These are phyloP conservation scores for Uloborus diversus DNA, from an alignment of 1,140 invertebrate genomes.

Conservation along the genomic window DNA sequence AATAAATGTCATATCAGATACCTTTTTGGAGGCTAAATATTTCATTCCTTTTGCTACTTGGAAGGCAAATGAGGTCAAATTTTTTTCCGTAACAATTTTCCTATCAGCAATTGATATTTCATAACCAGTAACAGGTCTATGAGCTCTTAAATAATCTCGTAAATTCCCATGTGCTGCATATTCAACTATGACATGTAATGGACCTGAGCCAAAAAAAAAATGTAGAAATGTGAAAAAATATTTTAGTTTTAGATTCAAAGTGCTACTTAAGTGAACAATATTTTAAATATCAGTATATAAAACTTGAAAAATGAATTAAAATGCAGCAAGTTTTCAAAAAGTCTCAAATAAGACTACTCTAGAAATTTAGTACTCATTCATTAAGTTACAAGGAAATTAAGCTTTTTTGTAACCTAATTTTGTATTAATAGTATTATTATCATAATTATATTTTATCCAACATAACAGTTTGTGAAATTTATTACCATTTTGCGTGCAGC, in stretches of 20 bases:
- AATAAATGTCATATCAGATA: too few relatives aligned
- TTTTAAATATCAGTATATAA: not conserved
- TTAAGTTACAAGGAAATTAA: too few relatives aligned
- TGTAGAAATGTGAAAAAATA: not conserved
- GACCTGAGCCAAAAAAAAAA: slow-evolving; percentile 67
- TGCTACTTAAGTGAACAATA: not conserved
- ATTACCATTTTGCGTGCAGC: slow-evolving; percentile 88
- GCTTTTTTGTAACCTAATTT: too few relatives aligned
- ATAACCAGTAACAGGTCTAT: slow-evolving; percentile 77
- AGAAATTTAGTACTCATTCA: not conserved
- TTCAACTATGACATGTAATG: slow-evolving; percentile 96
- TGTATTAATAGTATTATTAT: too few relatives aligned
- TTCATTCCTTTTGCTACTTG: slow-evolving; percentile 97
- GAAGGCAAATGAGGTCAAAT: slow-evolving; percentile 94
- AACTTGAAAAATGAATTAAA: too few relatives aligned
- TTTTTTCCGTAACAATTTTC: slow-evolving; percentile 62
- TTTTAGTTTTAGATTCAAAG: not conserved
- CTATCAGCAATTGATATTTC: slow-evolving; percentile 70
- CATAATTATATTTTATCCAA: too few relatives aligned
- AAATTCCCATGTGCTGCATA: slow-evolving; percentile 95
- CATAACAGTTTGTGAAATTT: too few relatives aligned
- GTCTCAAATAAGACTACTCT: not conserved
- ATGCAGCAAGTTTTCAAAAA: not conserved
- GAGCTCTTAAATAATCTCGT: slow-evolving; percentile 88
- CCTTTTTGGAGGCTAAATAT: slow-evolving; percentile 90